phyloP scores from a whole-genome alignment of 2,888 invertebrate species.

The Lochmaea crataegi region DNA sequence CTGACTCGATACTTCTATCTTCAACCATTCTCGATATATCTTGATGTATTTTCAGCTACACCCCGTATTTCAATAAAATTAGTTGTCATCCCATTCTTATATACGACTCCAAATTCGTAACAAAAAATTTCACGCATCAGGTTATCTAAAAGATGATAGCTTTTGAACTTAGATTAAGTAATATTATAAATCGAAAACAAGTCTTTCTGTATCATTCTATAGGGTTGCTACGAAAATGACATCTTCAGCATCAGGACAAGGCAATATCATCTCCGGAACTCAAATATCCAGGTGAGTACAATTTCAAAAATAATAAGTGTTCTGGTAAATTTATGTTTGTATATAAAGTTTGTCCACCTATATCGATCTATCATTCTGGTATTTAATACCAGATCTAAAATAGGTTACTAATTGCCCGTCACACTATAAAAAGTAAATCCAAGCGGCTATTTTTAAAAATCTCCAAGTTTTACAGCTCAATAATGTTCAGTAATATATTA shows the following conservation, averaged over 20 bases:
- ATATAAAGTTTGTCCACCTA: too few species aligned
- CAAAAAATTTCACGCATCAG: not conserved
- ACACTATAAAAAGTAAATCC: too few species aligned
- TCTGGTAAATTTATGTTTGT: not conserved
- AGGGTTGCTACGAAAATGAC: conserved; percentile 22
- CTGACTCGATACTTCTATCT: not conserved
- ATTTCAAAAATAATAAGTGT: not conserved
- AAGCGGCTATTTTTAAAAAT: too few species aligned
- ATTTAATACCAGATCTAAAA: too few species aligned
- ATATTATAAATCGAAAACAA: conserved; percentile 19
- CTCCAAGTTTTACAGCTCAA: too few species aligned
- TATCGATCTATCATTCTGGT: too few species aligned
- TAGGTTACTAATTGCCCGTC: too few species aligned
- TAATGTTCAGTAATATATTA: too few species aligned
- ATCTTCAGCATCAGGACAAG: conserved; percentile 9
- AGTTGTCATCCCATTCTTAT: not conserved
- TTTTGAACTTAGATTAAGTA: conserved; percentile 30
- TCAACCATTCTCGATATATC: not conserved
- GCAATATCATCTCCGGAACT: conserved; percentile 71
- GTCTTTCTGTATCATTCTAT: conserved; percentile 2
- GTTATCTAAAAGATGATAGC: conserved; percentile 32
- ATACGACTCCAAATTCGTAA: not conserved
- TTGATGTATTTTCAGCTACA: not conserved
- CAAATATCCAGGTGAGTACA: conserved; percentile 76
- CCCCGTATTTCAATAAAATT: not conserved